phyloP scores from a whole-genome alignment of 2,888 invertebrate genomes.

The Zootermopsis nevadensis region DNA sequence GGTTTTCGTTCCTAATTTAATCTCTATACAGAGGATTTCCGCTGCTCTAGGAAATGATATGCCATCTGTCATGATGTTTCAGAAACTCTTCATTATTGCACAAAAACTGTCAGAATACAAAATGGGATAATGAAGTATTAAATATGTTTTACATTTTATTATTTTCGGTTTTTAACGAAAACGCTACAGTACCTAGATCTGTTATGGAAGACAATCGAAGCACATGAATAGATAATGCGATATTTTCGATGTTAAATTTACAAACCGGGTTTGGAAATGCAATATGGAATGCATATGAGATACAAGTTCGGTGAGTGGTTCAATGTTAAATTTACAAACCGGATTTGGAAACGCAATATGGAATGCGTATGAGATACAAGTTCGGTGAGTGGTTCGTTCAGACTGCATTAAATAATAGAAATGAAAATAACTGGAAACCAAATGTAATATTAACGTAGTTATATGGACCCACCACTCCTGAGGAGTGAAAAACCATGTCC shows the following conservation, averaged over 20 bases:
- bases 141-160: background rate
- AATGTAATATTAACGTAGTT: background rate
- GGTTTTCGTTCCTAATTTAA: background rate
- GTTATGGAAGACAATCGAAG: background rate
- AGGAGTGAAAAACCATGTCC: too few relatives aligned
- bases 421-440: background rate
- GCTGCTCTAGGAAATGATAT: background rate
- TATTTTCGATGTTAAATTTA: background rate
- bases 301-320: background rate
- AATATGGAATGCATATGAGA: too few relatives aligned
- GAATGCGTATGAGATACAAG: too few relatives aligned
- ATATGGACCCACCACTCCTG: too few relatives aligned
- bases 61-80: background rate
- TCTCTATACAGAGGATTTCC: background rate
- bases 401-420: constrained; percentile 3
- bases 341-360: too few relatives aligned
- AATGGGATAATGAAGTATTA: background rate
- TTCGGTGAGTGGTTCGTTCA: too few relatives aligned
- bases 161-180: background rate
- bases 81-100: background rate
- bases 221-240: constrained; percentile 8
- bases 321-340: background rate
- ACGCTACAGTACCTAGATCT: background rate
- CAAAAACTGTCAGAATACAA: background rate
- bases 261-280: background rate